These are phyloP conservation scores for Ennomos fuscantarius DNA, from an alignment of 2,888 invertebrate species.

Conservation along the genomic window DNA sequence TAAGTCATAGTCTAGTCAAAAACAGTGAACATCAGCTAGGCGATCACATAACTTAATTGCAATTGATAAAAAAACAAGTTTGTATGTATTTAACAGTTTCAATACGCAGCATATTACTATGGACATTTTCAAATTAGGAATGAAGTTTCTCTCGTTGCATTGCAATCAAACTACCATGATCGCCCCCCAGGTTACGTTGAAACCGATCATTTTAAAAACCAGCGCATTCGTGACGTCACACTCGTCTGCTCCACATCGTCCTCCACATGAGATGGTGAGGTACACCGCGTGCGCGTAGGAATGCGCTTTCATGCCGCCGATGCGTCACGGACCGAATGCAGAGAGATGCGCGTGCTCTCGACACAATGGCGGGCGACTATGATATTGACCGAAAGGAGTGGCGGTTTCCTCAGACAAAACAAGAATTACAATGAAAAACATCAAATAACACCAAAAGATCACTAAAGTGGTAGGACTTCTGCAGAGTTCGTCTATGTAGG, in stretches of 20 bases:
- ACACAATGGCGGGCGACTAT: background rate
- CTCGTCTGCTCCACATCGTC: background rate
- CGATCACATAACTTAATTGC: no score
- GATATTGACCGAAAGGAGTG: background rate
- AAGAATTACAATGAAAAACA: background rate
- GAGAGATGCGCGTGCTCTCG: constrained; percentile 31
- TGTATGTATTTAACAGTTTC: no score
- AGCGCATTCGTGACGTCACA: background rate
- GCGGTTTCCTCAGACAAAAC: constrained; percentile 3
- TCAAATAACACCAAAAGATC: no score
- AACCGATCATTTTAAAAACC: background rate
- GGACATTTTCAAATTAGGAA: no score
- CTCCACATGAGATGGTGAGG: constrained; percentile 15
- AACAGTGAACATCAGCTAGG: no score
- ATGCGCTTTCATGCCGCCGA: constrained; percentile 62
- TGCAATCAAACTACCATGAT: no score
- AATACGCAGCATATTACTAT: no score
- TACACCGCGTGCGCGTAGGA: constrained; percentile 45
- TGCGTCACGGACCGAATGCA: constrained; percentile 55
- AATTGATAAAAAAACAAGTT: no score
- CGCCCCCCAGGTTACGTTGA: no score
- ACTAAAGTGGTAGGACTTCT: constrained; percentile 1
- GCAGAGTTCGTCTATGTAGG: no score
- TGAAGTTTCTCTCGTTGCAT: no score
- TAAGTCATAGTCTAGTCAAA: no score